These are phyloP conservation scores for Diplazon laetatorius DNA, from an alignment of 2,888 invertebrate species.

Conservation along the genomic window DNA sequence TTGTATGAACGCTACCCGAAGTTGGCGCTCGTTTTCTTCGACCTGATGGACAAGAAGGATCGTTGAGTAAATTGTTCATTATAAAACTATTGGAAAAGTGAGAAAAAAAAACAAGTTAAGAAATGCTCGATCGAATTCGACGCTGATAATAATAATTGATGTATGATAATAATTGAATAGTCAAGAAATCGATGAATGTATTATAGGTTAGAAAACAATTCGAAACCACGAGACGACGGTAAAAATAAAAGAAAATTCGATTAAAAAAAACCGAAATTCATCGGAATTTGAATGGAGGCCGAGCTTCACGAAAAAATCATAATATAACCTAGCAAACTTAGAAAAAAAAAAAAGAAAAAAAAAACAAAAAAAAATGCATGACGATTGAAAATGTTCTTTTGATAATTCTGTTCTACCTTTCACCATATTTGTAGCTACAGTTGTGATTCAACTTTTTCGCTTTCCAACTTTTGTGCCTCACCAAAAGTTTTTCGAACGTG, in stretches of 20 bases:
- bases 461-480: not conserved
- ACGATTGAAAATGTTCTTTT: slow-evolving; percentile 21
- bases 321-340: slow-evolving; percentile 52
- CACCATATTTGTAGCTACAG: slow-evolving; percentile 45
- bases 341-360: no score
- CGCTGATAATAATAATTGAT: no score
- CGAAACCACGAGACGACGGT: no score
- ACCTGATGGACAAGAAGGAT: slow-evolving; percentile 37
- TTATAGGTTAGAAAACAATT: not conserved
- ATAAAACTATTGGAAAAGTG: no score
- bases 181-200: not conserved
- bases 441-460: not conserved
- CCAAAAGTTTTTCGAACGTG: slow-evolving; percentile 31
- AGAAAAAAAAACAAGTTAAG: not conserved
- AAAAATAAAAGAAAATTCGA: not conserved
- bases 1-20: slow-evolving; percentile 44
- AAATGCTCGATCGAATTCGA: no score
- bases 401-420: slow-evolving; percentile 49
- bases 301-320: slow-evolving; percentile 15
- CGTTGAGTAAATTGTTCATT: not conserved
- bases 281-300: not conserved
- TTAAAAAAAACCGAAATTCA: not conserved
- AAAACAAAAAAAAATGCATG: slow-evolving; percentile 37
- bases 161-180: not conserved
- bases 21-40: slow-evolving; percentile 65